These are phyloP conservation scores for Drosophila busckii DNA, from an alignment of 1,140 invertebrate genomes.

Conservation along the genomic window DNA sequence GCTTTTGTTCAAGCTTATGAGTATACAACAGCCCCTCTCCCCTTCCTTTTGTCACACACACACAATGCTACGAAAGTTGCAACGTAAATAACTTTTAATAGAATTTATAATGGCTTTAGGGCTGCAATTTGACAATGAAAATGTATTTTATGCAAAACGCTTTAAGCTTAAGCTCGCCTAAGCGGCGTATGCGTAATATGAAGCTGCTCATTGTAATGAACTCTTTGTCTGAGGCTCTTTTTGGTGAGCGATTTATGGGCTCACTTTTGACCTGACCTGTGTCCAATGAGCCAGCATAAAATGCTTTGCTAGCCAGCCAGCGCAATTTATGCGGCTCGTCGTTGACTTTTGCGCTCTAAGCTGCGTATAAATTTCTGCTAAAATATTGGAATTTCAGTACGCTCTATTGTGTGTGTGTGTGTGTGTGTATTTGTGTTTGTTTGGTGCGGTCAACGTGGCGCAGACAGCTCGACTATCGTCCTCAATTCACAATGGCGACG, in stretches of 20 bases:
- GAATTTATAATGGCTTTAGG: conserved; percentile 64
- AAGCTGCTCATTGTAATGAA: too few species aligned
- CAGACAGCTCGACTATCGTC: conserved; percentile 67
- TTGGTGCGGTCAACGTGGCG: conserved; percentile 16
- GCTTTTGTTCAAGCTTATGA: conserved; percentile 46
- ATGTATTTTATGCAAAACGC: too few species aligned
- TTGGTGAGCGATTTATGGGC: background rate
- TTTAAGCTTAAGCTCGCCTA: too few species aligned
- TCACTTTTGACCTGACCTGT: conserved; percentile 12
- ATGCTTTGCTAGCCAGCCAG: conserved; percentile 10
- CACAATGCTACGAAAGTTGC: conserved; percentile 68
- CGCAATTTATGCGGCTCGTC: conserved; percentile 25
- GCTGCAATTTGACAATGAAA: conserved; percentile 12
- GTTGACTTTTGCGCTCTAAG: conserved; percentile 9
- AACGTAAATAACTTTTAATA: conserved; percentile 75
- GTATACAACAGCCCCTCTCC: conserved; percentile 24
- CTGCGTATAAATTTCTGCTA: conserved; percentile 54
- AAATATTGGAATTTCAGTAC: conserved; percentile 53
- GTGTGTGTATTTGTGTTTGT: too few species aligned
- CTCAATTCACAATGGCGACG: conserved; percentile 50
- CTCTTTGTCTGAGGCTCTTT: too few species aligned
- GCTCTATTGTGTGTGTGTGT: background rate
- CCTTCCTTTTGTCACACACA: conserved; percentile 55
- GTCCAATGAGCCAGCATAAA: conserved; percentile 29
- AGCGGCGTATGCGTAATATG: too few species aligned